Percentiles rank a stretch among this genome's conserved stretches.
Conservation (phyloP, 2,113 vertebrate species). For the Aspidoscelis tigris region DNA sequence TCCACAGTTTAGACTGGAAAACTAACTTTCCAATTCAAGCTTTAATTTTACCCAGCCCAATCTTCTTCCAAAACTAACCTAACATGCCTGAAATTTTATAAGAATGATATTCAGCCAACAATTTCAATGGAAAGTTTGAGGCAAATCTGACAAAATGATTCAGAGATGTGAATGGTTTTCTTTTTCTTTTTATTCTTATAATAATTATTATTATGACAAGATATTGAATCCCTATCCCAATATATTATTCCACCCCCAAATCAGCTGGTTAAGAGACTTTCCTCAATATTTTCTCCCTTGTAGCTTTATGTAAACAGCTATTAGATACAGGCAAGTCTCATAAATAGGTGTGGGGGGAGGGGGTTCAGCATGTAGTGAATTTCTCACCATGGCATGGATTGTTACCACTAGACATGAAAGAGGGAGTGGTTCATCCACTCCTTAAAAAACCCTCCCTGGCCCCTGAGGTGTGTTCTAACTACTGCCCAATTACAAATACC, state of each 20-base stretch:
- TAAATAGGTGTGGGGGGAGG: too few relatives aligned
- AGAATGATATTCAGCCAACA: conserved; percentile 36
- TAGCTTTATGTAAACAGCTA: conserved; percentile 55
- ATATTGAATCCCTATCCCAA: conserved; percentile 46
- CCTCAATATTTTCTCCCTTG: conserved; percentile 52
- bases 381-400: too few relatives aligned
- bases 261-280: conserved; percentile 49
- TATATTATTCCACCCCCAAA: conserved; percentile 47
- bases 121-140: conserved; percentile 60
- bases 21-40: conserved; percentile 13
- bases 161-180: conserved; percentile 31
- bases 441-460: too few relatives aligned
- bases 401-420: too few relatives aligned
- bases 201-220: neutral
- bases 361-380: too few relatives aligned
- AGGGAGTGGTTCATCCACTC: too few relatives aligned
- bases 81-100: conserved; percentile 43
- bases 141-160: conserved; percentile 52
- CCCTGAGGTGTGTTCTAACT: too few relatives aligned
- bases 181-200: too few relatives aligned
- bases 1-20: conserved; percentile 10
- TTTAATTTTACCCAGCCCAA: conserved; percentile 24
- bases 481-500: too few relatives aligned
- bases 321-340: neutral
- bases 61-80: conserved; percentile 31